phyloP scores from a whole-genome alignment of 2,888 invertebrate species.

The Drosophila leonis region DNA sequence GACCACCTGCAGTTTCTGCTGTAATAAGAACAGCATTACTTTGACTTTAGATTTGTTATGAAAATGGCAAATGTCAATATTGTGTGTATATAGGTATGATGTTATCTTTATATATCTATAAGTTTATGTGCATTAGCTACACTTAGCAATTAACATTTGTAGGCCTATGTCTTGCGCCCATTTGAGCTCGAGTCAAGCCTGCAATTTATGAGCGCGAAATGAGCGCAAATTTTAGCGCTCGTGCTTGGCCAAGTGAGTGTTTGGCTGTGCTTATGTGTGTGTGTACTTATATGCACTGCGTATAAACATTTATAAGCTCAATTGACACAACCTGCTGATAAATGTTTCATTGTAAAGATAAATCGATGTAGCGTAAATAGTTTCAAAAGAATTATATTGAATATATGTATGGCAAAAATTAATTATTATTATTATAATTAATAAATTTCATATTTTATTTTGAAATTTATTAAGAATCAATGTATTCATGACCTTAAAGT shows the following conservation, averaged over 20 bases:
- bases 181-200: slow-evolving; percentile 39
- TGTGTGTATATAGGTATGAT: too few species aligned
- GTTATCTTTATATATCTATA: too few species aligned
- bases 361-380: background rate
- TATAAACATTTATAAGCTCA: slow-evolving; percentile 19
- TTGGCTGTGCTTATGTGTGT: slow-evolving; percentile 29
- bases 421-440: too few species aligned
- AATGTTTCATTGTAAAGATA: slow-evolving; percentile 50
- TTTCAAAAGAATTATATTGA: background rate
- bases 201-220: slow-evolving; percentile 74
- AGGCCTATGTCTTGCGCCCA: background rate
- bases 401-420: too few species aligned
- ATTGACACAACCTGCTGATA: slow-evolving; percentile 63
- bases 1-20: too few species aligned
- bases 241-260: slow-evolving; percentile 5
- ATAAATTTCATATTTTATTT: too few species aligned
- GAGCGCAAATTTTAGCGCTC: slow-evolving; percentile 57
- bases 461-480: background rate
- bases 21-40: too few species aligned
- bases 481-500: background rate
- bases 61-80: too few species aligned
- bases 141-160: too few species aligned
- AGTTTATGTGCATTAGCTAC: too few species aligned
- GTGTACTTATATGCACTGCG: slow-evolving; percentile 18
- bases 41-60: too few species aligned